These are phyloP conservation scores for Etheostoma cragini DNA, from an alignment of 2,113 vertebrate genomes.

Conservation along the genomic window DNA sequence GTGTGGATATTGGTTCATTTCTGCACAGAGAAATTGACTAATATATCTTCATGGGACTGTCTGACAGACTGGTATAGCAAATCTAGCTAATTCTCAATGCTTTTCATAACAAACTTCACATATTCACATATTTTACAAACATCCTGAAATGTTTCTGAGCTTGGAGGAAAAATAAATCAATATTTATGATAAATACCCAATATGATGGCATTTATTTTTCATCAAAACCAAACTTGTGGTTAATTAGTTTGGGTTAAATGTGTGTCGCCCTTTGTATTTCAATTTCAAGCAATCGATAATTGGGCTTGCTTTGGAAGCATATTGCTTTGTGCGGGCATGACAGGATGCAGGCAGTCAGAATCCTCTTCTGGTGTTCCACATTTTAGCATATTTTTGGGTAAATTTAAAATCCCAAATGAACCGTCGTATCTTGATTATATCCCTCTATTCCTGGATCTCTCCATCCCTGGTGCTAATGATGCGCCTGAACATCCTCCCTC, in stretches of 20 bases:
- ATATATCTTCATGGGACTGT: conserved; percentile 13
- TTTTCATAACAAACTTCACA: conserved; percentile 35
- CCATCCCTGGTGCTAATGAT: conserved; percentile 67
- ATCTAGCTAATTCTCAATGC: conserved; percentile 29
- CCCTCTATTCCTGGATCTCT: conserved; percentile 57
- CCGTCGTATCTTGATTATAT: conserved; percentile 57
- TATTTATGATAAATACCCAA: neutral
- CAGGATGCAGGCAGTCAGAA: conserved; percentile 22
- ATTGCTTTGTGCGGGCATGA: conserved; percentile 20
- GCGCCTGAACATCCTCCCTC: conserved; percentile 44
- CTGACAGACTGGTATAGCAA: conserved; percentile 28
- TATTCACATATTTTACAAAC: neutral
- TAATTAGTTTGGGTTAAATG: conserved; percentile 38
- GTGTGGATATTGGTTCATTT: conserved; percentile 27
- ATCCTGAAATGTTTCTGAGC: neutral
- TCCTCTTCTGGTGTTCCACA: conserved; percentile 3
- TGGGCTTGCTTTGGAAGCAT: conserved; percentile 23
- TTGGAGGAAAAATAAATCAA: neutral
- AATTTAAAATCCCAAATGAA: conserved; percentile 54
- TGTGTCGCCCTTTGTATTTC: conserved; percentile 6
- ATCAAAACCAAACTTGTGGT: conserved; percentile 31
- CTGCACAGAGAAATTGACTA: conserved; percentile 18
- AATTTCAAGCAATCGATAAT: conserved; percentile 52
- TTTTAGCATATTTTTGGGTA: conserved; percentile 53
- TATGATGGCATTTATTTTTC: conserved; percentile 33